Evolutionary conservation across 2,888 invertebrate species (phyloP).

Genomic region (Chymomyza fuscimana): DNA sequence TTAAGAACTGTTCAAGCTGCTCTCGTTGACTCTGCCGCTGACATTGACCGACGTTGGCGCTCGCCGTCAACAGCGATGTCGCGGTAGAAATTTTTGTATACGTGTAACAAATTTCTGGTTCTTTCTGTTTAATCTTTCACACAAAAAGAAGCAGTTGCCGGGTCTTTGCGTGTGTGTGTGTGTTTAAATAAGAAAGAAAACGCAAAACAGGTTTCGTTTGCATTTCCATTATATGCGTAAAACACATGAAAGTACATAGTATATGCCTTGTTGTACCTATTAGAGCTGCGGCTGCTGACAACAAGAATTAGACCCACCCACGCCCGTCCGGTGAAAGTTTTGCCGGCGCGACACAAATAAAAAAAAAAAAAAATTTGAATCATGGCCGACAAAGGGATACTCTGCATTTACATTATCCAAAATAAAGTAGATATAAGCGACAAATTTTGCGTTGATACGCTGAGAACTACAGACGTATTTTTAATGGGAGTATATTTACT

Average conservation of each 20-base stretch:
- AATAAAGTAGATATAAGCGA: no score
- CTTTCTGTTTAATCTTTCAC: conserved; percentile 29
- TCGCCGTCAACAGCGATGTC: conserved; percentile 49
- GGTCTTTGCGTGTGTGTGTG: conserved; percentile 6
- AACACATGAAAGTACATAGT: neutral
- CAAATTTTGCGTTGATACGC: no score
- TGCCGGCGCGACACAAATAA: conserved; percentile 26
- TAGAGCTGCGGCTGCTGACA: neutral
- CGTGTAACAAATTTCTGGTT: conserved; percentile 67
- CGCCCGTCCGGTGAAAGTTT: conserved; percentile 55
- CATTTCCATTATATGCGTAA: conserved; percentile 4
- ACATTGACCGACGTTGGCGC: conserved; percentile 44
- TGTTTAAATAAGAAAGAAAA: conserved; percentile 4
- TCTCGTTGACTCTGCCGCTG: conserved; percentile 4
- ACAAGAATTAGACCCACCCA: conserved; percentile 8
- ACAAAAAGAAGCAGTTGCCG: conserved; percentile 22
- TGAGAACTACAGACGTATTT: no score
- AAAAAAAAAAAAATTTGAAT: no score
- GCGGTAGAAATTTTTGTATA: conserved; percentile 58
- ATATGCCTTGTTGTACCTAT: conserved; percentile 1
- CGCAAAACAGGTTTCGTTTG: conserved; percentile 55
- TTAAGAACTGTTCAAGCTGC: conserved; percentile 56
- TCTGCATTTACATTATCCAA: neutral
- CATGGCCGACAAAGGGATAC: no score
- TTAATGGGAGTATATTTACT: no score